phyloP scores from a whole-genome alignment of 2,888 invertebrate genomes.

The Dione juno region DNA sequence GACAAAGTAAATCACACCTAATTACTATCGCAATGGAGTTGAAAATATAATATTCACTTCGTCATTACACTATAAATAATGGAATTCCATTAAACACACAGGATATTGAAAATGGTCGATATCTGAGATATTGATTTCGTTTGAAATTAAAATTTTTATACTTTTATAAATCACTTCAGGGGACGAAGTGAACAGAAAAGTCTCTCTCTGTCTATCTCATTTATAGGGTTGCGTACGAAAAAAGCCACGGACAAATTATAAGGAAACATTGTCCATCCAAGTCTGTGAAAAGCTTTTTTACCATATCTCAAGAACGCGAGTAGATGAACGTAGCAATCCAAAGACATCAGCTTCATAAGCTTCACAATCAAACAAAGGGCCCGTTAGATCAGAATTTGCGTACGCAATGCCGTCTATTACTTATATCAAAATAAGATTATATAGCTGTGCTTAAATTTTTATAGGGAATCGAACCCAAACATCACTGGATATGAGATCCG shows the following conservation, averaged over 20 bases:
- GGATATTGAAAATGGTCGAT: conserved; percentile 47
- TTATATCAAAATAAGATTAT: no score
- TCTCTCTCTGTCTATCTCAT: no score
- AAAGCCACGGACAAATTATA: no score
- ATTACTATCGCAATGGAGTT: not conserved
- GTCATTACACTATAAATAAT: conserved; percentile 43
- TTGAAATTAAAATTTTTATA: conserved; percentile 45
- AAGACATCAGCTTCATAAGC: no score
- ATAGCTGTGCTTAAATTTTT: not conserved
- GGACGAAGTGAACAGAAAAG: not conserved
- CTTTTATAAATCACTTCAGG: not conserved
- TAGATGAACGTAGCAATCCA: no score
- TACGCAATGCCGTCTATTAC: no score
- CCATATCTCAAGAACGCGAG: no score
- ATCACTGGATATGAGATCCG: not conserved
- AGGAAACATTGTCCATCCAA: no score
- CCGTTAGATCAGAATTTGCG: no score
- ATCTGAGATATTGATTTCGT: conserved; percentile 46
- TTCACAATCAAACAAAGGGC: no score
- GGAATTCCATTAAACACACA: conserved; percentile 44
- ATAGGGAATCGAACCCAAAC: not conserved
- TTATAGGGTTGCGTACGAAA: no score
- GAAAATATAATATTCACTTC: conserved; percentile 13
- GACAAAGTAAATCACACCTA: not conserved
- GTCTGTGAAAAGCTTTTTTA: no score